A percentile compares a stretch with the other conserved stretches of the same genome.
Evolutionary conservation across 2,797 vertebrate species (phyloP).

Genomic region (Microctenopoma stevenorrisi): DNA sequence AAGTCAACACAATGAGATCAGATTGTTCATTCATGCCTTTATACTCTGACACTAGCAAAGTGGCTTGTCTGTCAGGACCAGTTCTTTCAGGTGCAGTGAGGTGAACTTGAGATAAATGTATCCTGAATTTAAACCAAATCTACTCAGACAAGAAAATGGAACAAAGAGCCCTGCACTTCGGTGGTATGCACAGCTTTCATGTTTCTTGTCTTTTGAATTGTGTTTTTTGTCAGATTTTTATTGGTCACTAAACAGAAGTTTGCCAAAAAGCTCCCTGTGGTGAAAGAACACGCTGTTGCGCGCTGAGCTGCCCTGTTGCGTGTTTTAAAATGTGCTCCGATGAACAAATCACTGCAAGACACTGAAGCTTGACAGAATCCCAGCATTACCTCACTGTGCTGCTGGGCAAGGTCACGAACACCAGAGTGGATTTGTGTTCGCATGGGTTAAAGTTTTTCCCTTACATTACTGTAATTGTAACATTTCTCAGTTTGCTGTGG

Average conservation of each 20-base stretch:
- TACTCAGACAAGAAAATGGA: slow-evolving; percentile 34
- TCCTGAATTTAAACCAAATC: slow-evolving; percentile 74
- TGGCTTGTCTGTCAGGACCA: slow-evolving; percentile 76
- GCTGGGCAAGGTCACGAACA: slow-evolving; percentile 68
- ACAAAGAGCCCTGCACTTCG: slow-evolving; percentile 30
- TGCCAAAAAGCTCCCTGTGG: slow-evolving; percentile 50
- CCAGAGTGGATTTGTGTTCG: slow-evolving; percentile 32
- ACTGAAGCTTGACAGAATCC: slow-evolving; percentile 64
- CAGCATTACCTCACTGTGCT: slow-evolving; percentile 64
- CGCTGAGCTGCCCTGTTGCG: slow-evolving; percentile 51
- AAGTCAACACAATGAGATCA: slow-evolving; percentile 72
- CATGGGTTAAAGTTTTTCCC: slow-evolving; percentile 32
- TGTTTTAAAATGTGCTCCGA: slow-evolving; percentile 69
- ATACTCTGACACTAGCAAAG: slow-evolving; percentile 67
- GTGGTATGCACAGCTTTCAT: slow-evolving; percentile 1
- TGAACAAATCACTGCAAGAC: slow-evolving; percentile 72
- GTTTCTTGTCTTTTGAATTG: slow-evolving; percentile 16
- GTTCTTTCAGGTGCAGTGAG: slow-evolving; percentile 76
- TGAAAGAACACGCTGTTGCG: slow-evolving; percentile 52
- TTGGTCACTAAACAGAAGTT: slow-evolving; percentile 45
- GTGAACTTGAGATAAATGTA: slow-evolving; percentile 74
- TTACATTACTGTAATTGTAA: slow-evolving; percentile 8
- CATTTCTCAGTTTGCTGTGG: slow-evolving; percentile 1
- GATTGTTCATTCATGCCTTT: slow-evolving; percentile 74
- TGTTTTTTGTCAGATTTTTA: slow-evolving; percentile 38